A percentile compares a stretch with the other conserved stretches of the same genome.
Conservation (phyloP, 1,140 invertebrate genomes). For the Drosophila pseudoobscura region DNA sequence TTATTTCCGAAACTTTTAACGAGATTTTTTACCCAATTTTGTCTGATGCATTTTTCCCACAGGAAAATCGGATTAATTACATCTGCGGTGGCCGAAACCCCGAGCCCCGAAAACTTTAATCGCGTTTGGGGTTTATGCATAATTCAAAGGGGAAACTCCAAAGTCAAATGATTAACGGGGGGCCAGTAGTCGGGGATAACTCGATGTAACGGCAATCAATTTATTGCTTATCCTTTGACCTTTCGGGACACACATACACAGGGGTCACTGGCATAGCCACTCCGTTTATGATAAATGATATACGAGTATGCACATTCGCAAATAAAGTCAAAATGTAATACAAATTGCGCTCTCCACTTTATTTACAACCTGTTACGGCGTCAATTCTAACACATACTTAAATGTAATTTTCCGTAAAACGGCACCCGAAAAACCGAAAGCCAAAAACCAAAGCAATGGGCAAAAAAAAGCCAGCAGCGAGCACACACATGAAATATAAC, state of each 20-base stretch:
- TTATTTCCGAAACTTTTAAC: slow-evolving; percentile 72
- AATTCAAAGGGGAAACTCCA: slow-evolving; percentile 15
- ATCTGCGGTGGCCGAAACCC: slow-evolving; percentile 9
- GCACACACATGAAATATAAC: slow-evolving; percentile 53
- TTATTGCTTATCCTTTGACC: neutral
- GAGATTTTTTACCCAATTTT: slow-evolving; percentile 44
- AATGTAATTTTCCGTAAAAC: slow-evolving; percentile 77
- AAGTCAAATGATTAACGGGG: neutral
- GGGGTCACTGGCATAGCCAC: neutral
- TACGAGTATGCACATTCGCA: slow-evolving; percentile 11
- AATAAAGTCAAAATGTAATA: slow-evolving; percentile 53
- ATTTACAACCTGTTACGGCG: slow-evolving; percentile 79
- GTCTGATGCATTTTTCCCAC: slow-evolving; percentile 7
- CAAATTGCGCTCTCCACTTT: slow-evolving; percentile 46
- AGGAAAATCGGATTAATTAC: slow-evolving; percentile 51
- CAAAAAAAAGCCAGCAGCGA: slow-evolving; percentile 20
- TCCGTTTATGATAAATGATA: slow-evolving; percentile 16
- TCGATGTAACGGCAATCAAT: no score
- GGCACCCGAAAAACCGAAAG: slow-evolving; percentile 52
- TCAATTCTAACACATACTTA: slow-evolving; percentile 80
- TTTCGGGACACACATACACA: neutral
- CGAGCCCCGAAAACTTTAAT: slow-evolving; percentile 11
- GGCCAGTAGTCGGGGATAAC: no score
- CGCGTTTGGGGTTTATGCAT: neutral
- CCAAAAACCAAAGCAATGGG: slow-evolving; percentile 37